phyloP scores from a whole-genome alignment of 1,140 invertebrate species.

The Heliconius eleuchia region DNA sequence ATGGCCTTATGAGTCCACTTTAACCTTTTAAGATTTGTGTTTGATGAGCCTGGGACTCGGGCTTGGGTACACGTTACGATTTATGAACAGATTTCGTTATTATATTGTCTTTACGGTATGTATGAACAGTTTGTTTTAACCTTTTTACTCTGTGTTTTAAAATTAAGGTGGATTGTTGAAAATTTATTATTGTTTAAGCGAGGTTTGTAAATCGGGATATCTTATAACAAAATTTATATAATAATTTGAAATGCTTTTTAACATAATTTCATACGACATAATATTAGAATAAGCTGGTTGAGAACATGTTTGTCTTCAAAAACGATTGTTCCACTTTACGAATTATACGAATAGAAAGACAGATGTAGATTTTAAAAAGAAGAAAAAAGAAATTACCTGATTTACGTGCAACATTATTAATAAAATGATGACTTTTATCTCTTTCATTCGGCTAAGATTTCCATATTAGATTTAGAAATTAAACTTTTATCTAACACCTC shows the following conservation, averaged over 20 bases:
- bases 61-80: constrained; percentile 29
- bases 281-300: too few relatives aligned
- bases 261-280: too few relatives aligned
- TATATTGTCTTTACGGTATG: constrained; percentile 18
- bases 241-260: too few relatives aligned
- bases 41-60: constrained; percentile 34
- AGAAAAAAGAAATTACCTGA: not conserved
- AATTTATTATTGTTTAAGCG: not conserved
- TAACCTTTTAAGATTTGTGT: constrained; percentile 55
- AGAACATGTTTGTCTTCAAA: too few relatives aligned
- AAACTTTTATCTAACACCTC: not conserved
- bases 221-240: too few relatives aligned
- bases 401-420: too few relatives aligned
- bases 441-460: not conserved
- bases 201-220: too few relatives aligned
- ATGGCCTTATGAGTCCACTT: constrained; percentile 48
- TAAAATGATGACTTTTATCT: not conserved
- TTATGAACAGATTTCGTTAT: constrained; percentile 26
- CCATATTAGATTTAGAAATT: not conserved
- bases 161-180: not conserved
- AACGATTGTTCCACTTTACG: too few relatives aligned
- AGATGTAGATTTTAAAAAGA: too few relatives aligned
- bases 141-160: not conserved
- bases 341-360: too few relatives aligned
- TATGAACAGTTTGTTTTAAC: constrained; percentile 8